Conservation (phyloP, 2,797 vertebrate genomes). For the Champsocephalus esox region DNA sequence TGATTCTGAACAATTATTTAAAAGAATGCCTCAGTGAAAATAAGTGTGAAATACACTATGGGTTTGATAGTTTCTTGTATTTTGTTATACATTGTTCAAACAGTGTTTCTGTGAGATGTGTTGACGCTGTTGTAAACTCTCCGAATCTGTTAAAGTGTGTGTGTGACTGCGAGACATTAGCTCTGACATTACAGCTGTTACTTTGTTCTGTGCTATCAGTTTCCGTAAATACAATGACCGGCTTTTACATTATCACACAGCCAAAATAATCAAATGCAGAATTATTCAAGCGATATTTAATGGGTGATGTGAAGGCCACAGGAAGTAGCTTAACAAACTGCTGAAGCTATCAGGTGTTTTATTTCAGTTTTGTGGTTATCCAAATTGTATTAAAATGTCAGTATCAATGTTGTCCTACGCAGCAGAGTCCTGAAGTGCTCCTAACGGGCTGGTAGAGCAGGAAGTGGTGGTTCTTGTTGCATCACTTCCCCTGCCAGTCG, state of each 20-base stretch:
- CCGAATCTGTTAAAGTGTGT: not conserved
- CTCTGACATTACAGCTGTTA: not conserved
- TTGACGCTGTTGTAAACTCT: not conserved
- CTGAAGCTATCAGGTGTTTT: not conserved
- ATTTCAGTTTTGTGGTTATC: not conserved
- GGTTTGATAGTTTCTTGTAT: no score
- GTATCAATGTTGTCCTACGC: not conserved
- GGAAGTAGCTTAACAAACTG: slow-evolving; percentile 24
- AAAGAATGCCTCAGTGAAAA: no score
- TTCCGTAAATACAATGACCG: not conserved
- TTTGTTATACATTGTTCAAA: no score
- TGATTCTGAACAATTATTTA: not conserved
- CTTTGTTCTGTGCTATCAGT: slow-evolving; percentile 43
- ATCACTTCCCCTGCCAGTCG: slow-evolving; percentile 38
- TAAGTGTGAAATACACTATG: not conserved
- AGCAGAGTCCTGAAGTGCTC: not conserved
- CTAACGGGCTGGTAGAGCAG: slow-evolving; percentile 9
- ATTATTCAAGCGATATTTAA: slow-evolving; percentile 23
- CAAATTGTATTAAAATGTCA: slow-evolving; percentile 7
- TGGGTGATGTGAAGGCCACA: slow-evolving; percentile 29
- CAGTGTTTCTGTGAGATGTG: no score
- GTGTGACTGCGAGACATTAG: slow-evolving; percentile 12
- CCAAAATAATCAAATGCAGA: slow-evolving; percentile 48
- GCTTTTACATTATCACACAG: slow-evolving; percentile 24
- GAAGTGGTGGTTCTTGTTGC: slow-evolving; percentile 63